These are phyloP conservation scores for Nymphalis io DNA, from an alignment of 1,140 invertebrate genomes.

Conservation along the genomic window DNA sequence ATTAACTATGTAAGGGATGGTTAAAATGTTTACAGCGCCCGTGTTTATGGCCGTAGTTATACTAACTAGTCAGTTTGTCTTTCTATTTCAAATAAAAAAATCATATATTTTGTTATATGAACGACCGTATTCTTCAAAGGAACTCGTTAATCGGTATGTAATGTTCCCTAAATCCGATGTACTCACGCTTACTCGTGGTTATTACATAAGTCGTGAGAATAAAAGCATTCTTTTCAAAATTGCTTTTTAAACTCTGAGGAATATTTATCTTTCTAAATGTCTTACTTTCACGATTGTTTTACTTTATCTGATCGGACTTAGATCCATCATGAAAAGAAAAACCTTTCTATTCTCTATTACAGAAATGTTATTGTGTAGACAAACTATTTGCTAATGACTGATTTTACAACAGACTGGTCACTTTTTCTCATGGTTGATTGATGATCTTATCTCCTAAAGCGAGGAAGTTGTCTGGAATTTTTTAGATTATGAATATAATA, in stretches of 20 bases:
- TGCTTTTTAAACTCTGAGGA: conserved; percentile 15
- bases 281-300: conserved; percentile 39
- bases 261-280: conserved; percentile 26
- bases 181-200: neutral
- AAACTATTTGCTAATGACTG: conserved; percentile 3
- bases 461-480: neutral
- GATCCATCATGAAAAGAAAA: conserved; percentile 7
- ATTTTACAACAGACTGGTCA: neutral
- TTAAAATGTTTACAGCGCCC: no score
- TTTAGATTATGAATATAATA: no score
- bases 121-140: no score
- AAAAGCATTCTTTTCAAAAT: conserved; percentile 7
- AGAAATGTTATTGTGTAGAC: conserved; percentile 10
- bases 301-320: conserved; percentile 35
- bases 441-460: neutral
- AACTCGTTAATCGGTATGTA: no score
- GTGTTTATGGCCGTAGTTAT: no score
- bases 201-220: conserved; percentile 9
- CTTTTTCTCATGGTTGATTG: neutral
- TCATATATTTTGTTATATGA: no score
- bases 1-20: no score
- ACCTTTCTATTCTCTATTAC: conserved; percentile 5
- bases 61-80: no score
- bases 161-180: no score
- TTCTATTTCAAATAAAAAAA: no score